Conservation (phyloP, 2,888 invertebrate species). For the Ramazzottius varieornatus region DNA sequence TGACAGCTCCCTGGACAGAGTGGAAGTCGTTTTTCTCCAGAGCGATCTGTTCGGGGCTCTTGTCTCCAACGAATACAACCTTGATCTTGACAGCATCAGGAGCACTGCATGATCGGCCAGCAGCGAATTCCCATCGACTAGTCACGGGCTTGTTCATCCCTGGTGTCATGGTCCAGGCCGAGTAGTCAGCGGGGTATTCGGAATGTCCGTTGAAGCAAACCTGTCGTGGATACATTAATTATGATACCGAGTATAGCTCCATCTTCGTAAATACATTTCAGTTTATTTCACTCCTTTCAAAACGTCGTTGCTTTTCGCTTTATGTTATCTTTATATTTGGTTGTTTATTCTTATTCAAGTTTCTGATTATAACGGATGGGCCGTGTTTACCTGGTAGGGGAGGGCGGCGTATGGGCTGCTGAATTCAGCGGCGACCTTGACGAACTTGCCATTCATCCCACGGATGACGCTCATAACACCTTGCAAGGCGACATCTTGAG, state of each 20-base stretch:
- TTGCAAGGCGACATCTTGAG: background rate
- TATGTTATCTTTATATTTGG: too few species aligned
- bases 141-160: slow-evolving; percentile 1
- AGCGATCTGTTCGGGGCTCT: background rate
- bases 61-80: background rate
- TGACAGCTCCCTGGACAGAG: background rate
- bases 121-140: background rate
- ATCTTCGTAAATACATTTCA: too few species aligned
- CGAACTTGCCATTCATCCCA: background rate
- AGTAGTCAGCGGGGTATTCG: background rate
- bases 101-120: background rate
- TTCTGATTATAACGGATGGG: too few species aligned
- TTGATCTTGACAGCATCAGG: background rate
- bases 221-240: background rate
- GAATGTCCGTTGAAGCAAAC: background rate
- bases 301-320: too few species aligned
- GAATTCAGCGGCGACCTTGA: slow-evolving; percentile 1
- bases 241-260: too few species aligned
- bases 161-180: background rate
- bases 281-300: too few species aligned
- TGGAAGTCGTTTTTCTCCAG: background rate
- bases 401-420: background rate
- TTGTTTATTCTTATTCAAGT: too few species aligned
- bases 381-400: background rate
- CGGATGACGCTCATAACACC: background rate